Evolutionary conservation across 2,888 invertebrate genomes (phyloP), one percentile per base, ranked within the genome.

Genomic region (Yponomeuta plumbellus): DNA sequence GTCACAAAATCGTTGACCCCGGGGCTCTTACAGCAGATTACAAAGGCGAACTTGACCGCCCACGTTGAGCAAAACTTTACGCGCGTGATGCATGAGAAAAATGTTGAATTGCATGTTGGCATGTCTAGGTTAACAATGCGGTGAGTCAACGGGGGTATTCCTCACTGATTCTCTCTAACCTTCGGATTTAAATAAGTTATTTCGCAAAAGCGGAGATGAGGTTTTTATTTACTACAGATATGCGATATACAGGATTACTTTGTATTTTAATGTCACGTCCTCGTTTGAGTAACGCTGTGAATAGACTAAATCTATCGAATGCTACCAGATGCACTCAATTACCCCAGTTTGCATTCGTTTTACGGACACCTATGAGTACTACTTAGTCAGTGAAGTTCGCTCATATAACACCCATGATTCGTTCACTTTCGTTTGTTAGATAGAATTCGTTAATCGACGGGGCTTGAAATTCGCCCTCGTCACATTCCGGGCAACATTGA

Each of bases 1-100:
- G 75, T 75, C 76, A 73, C 73, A 81, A 84, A 82, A 83, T 85
- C 77, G 76, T 71, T 85, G 88, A 88, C 86, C 88, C 65, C 66
- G 52, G 34, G 44, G 70, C 73, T 76, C 76, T 76, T 79, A 82
- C 81, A 80, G 77, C 78, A 76, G 80, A 82, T 83, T 80, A 85
- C 80, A 79, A 80, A 74, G 78, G 80, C 79, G 80, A 86, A 86
- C 89, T 83, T 83, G 87, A 84, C 85, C 88, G 88, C 88, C 89
- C 85, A 88, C 88, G 76, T 74, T 72, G 73, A 78, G 77, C 74
- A 26, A 61, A 23, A 61, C 26, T 21, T 11, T 40, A 62, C 39
- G 39, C 23, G 59, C 23, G 22, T 21, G 22, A 23, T 11, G 22
- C 59, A 59, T 59, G 59, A 23, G 11, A 59, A 13, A 0, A 17